phyloP scores from a whole-genome alignment of 1,140 invertebrate genomes.

The Diorhabda sublineata region DNA sequence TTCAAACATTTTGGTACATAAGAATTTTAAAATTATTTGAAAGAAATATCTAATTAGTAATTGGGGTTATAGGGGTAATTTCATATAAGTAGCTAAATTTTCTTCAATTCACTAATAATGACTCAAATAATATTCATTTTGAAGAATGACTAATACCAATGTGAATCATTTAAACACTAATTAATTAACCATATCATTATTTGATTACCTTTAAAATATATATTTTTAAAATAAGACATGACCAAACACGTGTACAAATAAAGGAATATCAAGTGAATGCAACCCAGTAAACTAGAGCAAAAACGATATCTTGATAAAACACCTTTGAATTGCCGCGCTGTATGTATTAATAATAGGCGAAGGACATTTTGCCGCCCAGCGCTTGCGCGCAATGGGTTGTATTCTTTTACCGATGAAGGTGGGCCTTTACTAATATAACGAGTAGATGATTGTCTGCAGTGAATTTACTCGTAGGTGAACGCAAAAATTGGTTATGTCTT shows the following conservation, averaged over 20 bases:
- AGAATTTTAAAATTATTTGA: no score
- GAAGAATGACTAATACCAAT: not conserved
- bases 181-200: not conserved
- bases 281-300: not conserved
- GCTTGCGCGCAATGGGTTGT: slow-evolving; percentile 17
- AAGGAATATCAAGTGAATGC: not conserved
- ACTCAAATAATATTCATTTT: not conserved
- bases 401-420: slow-evolving; percentile 29
- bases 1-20: no score
- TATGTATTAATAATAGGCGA: slow-evolving; percentile 14
- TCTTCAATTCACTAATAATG: not conserved
- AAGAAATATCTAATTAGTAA: no score
- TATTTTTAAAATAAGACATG: not conserved
- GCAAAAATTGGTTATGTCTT: slow-evolving; percentile 39
- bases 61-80: no score
- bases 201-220: not conserved
- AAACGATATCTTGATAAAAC: slow-evolving; percentile 18
- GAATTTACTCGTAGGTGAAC: slow-evolving; percentile 24
- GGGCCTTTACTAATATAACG: slow-evolving; percentile 22
- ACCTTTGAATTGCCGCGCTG: slow-evolving; percentile 28
- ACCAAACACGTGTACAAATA: no score
- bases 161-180: no score
- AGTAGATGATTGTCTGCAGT: slow-evolving; percentile 28
- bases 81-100: not conserved
- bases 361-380: slow-evolving; percentile 23